Base-by-base conservation (phyloP, 2,113 vertebrate genomes). In the Pitta sordida region DNA sequence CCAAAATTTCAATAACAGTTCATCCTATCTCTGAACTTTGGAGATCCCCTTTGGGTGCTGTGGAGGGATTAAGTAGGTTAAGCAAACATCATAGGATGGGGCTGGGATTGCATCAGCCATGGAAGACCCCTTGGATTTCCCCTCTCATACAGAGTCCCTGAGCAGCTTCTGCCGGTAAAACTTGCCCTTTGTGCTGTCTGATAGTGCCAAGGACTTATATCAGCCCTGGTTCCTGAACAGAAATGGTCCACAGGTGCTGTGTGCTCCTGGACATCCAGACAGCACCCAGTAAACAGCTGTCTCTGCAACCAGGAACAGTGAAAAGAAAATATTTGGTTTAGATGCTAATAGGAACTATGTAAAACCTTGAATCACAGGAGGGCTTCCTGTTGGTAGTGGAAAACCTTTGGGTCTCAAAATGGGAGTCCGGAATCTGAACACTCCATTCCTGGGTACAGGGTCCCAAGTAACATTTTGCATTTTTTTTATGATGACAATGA, bases 401-500 rank as follows among this genome's bases (percentile, higher is more conserved):
- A 74, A 95, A 67, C 24, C 22, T 36, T 39, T 27, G 22, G 8
- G 41, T 62, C 36, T 19, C 48, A 39, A 76, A 52, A 67, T 3
- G 11, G 27, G 68, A 62, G 2, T 24, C 55, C 18, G 9, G 24
- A 39, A 24, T 24, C 34, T 4, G 3, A 75, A 37, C 22, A 67
- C 51, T 34, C 8, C 15, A 15, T 15, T 58, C 34, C 39, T 32
- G 18, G 3, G 6, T 24, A 41, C 3, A 1, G 16, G 17, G 26
- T 4, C 23, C 7, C 0, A 0, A 3, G 3, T 49, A n/a, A 34
- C 12, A 12, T 56, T 89, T 55, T 74, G 7, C 4, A 1, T 8
- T 48, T 17, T 29, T n/a, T 74, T 39, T 79, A 11, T 43, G n/a
- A n/a, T 11, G 4, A 48, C 19, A 39, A 0, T 12, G 15, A 71